A percentile compares a stretch with the other conserved stretches of the same genome.
These are phyloP conservation scores for Penaeus monodon DNA, from an alignment of 2,888 invertebrate genomes.

Conservation along the genomic window DNA sequence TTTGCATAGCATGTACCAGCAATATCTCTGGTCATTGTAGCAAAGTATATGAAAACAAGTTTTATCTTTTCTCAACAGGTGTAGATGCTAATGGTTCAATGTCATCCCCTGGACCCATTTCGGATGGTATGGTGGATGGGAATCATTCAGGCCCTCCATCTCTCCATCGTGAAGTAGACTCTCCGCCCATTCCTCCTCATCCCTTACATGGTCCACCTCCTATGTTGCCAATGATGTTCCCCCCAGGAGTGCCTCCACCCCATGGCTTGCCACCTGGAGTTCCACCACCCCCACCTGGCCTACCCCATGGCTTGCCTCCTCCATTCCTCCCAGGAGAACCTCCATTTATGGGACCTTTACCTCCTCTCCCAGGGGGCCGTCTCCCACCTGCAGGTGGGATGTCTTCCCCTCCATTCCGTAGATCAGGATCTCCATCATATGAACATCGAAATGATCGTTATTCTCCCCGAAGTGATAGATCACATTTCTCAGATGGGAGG, in stretches of 20 bases:
- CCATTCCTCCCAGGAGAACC: slow-evolving; percentile 40
- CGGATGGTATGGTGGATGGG: slow-evolving; percentile 48
- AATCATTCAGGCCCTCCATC: slow-evolving; percentile 38
- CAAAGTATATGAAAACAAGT: neutral
- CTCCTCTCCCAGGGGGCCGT: slow-evolving; percentile 56
- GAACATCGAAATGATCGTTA: slow-evolving; percentile 58
- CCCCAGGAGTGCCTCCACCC: slow-evolving; percentile 39
- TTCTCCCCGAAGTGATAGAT: slow-evolving; percentile 62
- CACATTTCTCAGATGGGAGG: slow-evolving; percentile 59
- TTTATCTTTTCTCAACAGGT: slow-evolving; percentile 43
- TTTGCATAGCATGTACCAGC: neutral
- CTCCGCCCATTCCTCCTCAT: slow-evolving; percentile 53
- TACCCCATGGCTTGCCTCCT: slow-evolving; percentile 42
- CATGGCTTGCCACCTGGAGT: slow-evolving; percentile 41
- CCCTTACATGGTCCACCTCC: slow-evolving; percentile 50
- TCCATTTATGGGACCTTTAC: slow-evolving; percentile 52
- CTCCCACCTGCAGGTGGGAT: slow-evolving; percentile 63
- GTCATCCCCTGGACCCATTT: slow-evolving; percentile 54
- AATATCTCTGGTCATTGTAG: neutral
- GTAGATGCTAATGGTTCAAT: slow-evolving; percentile 62
- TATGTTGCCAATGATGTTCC: slow-evolving; percentile 49
- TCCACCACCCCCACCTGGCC: slow-evolving; percentile 47
- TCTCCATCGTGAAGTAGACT: slow-evolving; percentile 38
- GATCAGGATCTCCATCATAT: slow-evolving; percentile 54
- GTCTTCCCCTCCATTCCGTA: slow-evolving; percentile 57